A percentile compares a stretch with the other conserved stretches of the same genome.
Conservation (phyloP, 2,888 invertebrate genomes). For the Deilephila elpenor region DNA sequence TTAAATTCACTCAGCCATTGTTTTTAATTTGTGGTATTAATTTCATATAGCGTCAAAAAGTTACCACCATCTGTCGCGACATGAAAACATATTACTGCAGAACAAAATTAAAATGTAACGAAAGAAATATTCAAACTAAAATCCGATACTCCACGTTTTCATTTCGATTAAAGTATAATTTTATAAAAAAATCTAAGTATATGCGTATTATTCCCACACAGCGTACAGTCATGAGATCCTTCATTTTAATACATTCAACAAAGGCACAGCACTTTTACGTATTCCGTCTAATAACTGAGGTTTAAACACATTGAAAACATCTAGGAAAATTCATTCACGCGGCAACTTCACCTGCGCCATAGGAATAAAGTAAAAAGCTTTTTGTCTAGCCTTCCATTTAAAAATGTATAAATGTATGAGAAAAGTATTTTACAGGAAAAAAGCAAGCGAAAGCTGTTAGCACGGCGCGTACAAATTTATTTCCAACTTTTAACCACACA, state of each 20-base stretch:
- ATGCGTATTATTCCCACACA: background rate
- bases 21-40: too few species aligned
- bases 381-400: conserved; percentile 39
- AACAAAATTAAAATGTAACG: background rate
- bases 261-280: conserved; percentile 31
- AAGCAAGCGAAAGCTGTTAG: conserved; percentile 39
- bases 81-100: too few species aligned
- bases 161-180: conserved; percentile 11
- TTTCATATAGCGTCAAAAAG: too few species aligned
- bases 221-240: conserved; percentile 4
- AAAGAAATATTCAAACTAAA: background rate
- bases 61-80: too few species aligned
- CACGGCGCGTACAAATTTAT: conserved; percentile 51
- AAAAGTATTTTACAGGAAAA: conserved; percentile 36
- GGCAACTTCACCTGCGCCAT: conserved; percentile 38
- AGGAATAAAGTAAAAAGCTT: conserved; percentile 41
- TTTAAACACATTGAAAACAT: conserved; percentile 44
- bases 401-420: conserved; percentile 36
- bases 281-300: conserved; percentile 36
- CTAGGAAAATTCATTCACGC: conserved; percentile 39
- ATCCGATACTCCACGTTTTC: background rate
- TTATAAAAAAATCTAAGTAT: background rate
- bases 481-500: conserved; percentile 61
- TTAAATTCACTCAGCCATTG: background rate
- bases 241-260: conserved; percentile 12